A percentile compares a stretch with the other conserved stretches of the same genome.
These are phyloP conservation scores for Cosmia trapezina DNA, from an alignment of 2,888 invertebrate genomes.

Conservation along the genomic window DNA sequence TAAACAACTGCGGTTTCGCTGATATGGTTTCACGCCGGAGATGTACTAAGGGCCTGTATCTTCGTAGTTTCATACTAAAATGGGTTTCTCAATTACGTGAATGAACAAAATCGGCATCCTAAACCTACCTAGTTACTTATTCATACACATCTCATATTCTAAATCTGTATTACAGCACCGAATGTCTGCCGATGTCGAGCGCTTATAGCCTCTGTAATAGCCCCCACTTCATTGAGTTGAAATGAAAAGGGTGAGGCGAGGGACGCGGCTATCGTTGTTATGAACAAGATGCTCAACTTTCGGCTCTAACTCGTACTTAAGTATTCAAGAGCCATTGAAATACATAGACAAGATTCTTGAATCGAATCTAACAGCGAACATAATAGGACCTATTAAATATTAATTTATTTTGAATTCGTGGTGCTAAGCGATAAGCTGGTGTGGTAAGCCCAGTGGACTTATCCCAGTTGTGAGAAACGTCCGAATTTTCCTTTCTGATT, in stretches of 20 bases:
- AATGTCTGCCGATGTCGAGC: conserved; percentile 1
- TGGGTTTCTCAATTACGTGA: background rate
- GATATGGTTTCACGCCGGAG: too few species aligned
- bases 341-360: background rate
- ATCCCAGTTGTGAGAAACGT: background rate
- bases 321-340: conserved; percentile 35
- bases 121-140: background rate
- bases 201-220: conserved; percentile 3
- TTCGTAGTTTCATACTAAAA: background rate
- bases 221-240: conserved; percentile 10
- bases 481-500: conserved; percentile 14
- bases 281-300: conserved; percentile 30
- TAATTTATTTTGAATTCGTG: conserved; percentile 2
- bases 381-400: conserved; percentile 4
- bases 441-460: background rate
- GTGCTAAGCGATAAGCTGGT: background rate
- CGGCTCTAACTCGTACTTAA: conserved; percentile 15
- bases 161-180: background rate
- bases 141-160: background rate
- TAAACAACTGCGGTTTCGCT: too few species aligned
- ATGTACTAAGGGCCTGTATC: too few species aligned
- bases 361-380: conserved; percentile 2
- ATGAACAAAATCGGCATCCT: background rate
- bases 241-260: background rate
- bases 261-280: conserved; percentile 1